Evolutionary conservation across 2,888 invertebrate genomes (phyloP), one percentile per base, ranked within the genome.

Genomic region (Teleogryllus oceanicus): DNA sequence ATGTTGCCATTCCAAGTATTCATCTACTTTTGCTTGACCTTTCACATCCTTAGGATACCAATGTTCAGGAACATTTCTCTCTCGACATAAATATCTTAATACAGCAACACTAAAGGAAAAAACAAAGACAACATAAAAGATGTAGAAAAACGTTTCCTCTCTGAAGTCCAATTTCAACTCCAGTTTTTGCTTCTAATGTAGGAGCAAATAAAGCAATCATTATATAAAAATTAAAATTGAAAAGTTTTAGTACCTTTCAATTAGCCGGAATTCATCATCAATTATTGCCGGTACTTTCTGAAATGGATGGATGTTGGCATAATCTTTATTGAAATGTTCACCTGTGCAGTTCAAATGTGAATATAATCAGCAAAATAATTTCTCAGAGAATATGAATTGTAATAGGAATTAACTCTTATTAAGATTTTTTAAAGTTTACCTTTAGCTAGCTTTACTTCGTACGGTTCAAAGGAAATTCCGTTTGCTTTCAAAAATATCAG

Each of bases 201-300:
- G 8, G 37, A 37, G 1, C 37, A 37, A 8, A 37, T 37, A 37
- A 37, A 37, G 37, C 37, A 37, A 37, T 37, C 37, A 37, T 37
- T 37, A 1, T 8, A 8, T 37, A 37, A 37, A 8, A 37, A 37
- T 37, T 37, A 37, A 37, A 37, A 37, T 8, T 5, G 37, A 37
- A 37, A 50, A 78, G 8, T 37, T 37, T 8, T 5, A 37, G 8
- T 37, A 81, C 81, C 81, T 91, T 87, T 93, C 93, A 50, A 90
- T 90, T 79, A 93, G 86, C 83, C 90, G 86, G 85, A 92, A 92
- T 75, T 91, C 92, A 87, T 91, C 89, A 83, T 93, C 92, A 80
- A 91, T 90, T 83, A 94, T 91, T 50, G 91, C 91, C 76, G 93
- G 93, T 0, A 93, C 91, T 83, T 88, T 89, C 84, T 91, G 90